phyloP scores from a whole-genome alignment of 2,113 vertebrate species.

The Chloebia gouldiae region DNA sequence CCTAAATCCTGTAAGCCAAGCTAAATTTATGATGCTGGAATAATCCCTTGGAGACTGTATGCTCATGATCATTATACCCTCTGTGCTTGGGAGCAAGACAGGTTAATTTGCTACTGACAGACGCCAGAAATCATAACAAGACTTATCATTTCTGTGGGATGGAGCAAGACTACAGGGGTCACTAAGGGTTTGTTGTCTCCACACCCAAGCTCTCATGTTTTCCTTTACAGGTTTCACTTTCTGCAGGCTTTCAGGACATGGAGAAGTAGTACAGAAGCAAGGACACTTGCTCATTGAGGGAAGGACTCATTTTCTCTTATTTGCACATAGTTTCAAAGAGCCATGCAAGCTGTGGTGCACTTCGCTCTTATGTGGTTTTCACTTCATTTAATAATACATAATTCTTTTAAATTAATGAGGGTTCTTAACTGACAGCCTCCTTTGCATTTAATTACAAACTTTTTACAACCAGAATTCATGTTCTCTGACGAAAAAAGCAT shows the following conservation, averaged over 20 bases:
- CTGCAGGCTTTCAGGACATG: neutral
- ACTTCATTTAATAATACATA: neutral
- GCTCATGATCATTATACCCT: neutral
- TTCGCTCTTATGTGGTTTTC: neutral
- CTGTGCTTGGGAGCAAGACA: neutral
- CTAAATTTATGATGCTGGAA: neutral
- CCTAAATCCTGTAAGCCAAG: neutral
- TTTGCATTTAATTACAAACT: neutral
- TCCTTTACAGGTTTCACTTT: constrained; percentile 15
- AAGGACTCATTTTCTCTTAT: neutral
- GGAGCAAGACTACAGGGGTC: neutral
- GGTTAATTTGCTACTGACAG: neutral
- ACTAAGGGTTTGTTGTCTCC: neutral
- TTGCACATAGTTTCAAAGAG: neutral
- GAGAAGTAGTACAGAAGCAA: neutral
- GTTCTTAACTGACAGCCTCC: neutral
- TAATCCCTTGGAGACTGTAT: neutral
- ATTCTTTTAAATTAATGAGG: neutral
- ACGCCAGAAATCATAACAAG: neutral
- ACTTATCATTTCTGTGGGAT: neutral
- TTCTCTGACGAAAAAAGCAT: neutral
- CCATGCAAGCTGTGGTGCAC: neutral
- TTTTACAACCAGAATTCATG: neutral
- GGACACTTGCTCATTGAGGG: neutral
- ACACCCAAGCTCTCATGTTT: neutral